Evolutionary conservation across 2,113 vertebrate genomes (phyloP).

Genomic region (Gobius niger): DNA sequence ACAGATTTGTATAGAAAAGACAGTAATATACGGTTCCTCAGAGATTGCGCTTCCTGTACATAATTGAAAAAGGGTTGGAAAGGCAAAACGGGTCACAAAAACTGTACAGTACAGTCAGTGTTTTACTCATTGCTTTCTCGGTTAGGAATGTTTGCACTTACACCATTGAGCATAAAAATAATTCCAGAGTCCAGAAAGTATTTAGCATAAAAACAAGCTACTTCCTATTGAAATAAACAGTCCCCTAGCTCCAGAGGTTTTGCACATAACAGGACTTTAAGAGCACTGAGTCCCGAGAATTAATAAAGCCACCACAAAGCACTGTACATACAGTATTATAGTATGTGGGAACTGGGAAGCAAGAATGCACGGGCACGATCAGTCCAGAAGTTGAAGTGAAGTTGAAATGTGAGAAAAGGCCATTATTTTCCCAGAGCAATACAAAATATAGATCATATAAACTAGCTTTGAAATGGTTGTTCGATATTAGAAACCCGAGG

Average conservation of each 20-base stretch:
- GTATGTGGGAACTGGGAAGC: neutral
- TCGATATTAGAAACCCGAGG: neutral
- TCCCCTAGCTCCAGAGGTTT: neutral
- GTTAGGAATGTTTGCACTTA: neutral
- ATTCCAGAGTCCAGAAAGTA: neutral
- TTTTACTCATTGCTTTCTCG: neutral
- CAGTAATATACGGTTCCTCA: too few relatives aligned
- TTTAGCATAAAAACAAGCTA: constrained; percentile 3
- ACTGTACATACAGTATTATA: too few relatives aligned
- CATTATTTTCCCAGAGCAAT: neutral
- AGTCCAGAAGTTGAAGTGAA: too few relatives aligned
- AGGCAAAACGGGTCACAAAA: neutral
- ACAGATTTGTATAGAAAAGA: too few relatives aligned
- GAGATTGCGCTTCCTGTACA: too few relatives aligned
- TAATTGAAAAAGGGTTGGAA: too few relatives aligned
- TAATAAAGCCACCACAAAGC: too few relatives aligned
- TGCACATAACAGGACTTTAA: neutral
- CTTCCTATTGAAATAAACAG: neutral
- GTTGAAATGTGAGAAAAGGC: neutral
- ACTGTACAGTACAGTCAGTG: neutral
- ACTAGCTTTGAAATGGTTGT: neutral
- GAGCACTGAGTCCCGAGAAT: neutral
- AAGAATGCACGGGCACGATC: neutral
- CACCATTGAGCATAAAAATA: neutral
- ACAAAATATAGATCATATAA: too few relatives aligned